Evolutionary conservation across 2,888 invertebrate genomes (phyloP).

Genomic region (Nasonia oneida): DNA sequence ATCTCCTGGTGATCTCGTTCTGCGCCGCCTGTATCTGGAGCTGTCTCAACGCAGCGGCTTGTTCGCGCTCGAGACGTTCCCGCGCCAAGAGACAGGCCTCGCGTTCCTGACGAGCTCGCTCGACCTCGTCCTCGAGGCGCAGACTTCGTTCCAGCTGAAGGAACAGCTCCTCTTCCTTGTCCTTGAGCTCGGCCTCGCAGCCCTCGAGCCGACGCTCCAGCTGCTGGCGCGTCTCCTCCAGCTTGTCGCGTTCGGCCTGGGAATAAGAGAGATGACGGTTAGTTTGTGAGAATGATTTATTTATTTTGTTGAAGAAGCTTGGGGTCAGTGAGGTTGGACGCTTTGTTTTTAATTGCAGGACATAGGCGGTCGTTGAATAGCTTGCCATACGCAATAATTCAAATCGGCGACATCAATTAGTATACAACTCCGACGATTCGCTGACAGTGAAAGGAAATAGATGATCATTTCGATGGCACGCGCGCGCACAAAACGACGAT

Average conservation of each 20-base stretch:
- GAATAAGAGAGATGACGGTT: neutral
- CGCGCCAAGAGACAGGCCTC: conserved; percentile 72
- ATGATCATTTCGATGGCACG: neutral
- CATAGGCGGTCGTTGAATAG: neutral
- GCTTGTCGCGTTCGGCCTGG: conserved; percentile 82
- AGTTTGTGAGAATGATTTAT: neutral
- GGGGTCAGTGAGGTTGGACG: neutral
- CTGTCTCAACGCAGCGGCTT: conserved; percentile 76
- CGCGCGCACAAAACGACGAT: neutral
- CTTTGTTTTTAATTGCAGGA: neutral
- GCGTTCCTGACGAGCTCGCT: conserved; percentile 72
- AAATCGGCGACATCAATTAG: neutral
- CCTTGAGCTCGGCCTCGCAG: conserved; percentile 81
- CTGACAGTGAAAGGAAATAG: conserved; percentile 22
- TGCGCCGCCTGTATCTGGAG: conserved; percentile 82
- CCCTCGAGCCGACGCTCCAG: conserved; percentile 81
- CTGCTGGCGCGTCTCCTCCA: conserved; percentile 80
- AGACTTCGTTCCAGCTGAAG: conserved; percentile 82
- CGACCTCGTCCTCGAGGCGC: conserved; percentile 81
- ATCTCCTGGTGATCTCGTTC: conserved; percentile 81
- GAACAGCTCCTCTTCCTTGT: conserved; percentile 84
- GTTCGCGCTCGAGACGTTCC: conserved; percentile 73
- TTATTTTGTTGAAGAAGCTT: too few relatives aligned
- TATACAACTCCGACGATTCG: neutral
- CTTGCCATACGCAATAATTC: neutral